Evolutionary conservation across 2,797 vertebrate species (phyloP), one percentile per base, ranked within the genome.

Genomic region (Borostomias antarcticus): DNA sequence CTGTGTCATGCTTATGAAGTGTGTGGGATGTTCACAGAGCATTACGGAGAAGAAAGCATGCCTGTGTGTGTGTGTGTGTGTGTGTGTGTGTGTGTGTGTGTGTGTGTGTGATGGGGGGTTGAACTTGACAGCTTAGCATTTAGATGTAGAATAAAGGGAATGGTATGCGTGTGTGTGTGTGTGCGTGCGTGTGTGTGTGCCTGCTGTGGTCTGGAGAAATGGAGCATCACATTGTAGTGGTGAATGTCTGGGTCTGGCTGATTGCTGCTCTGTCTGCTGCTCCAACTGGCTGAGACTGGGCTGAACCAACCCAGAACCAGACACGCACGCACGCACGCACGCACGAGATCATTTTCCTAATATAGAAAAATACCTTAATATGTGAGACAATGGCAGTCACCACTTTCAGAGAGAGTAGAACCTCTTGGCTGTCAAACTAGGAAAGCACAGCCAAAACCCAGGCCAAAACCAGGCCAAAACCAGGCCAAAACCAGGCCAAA

Each of bases 141-240:
- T 87, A 83, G 86, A 86, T 74, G 68, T 68, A 59, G 79, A 88
- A 83, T 78, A 90, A 88, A 89, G 78, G 69, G 66, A 82, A 76
- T 54, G 71, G 48, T 40, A 15, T 26, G 30, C 17, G 66, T 62
- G 25, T 67, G 47, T 30, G 47, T 19, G 33, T 43, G 5, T 48
- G 62, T 64, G 43, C 70, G 62, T 61, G 59, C 62, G 62, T 40
- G 60, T 9, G 58, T 51, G 47, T 64, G 58, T 23, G 70, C 19
- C 68, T 83, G 73, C 74, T 90, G 87, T 65, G 76, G 87, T 86
- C 70, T 74, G 74, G 64, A 73, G 82, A 82, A 87, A 86, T 81
- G 82, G 78, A 83, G 85, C 86, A 73, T 88, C 85, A 84, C 81
- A 83, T 84, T 88, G 87, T 87, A 78, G 82, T 70, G 73, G 66